phyloP scores from a whole-genome alignment of 2,797 vertebrate species.

The Hoplostethus mediterraneus region DNA sequence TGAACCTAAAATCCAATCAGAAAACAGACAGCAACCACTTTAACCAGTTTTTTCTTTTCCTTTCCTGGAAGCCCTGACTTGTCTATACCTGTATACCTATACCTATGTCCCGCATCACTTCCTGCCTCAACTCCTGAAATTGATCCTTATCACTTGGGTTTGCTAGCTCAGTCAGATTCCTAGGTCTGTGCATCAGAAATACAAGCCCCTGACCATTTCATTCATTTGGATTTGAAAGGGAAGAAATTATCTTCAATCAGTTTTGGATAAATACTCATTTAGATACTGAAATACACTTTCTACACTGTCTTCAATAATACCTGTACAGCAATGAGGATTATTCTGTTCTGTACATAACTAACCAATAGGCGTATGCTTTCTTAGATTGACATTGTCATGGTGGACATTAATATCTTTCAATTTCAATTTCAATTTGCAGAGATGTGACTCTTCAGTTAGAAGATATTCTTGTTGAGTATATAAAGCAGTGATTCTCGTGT shows the following conservation, averaged over 20 bases:
- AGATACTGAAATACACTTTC: background rate
- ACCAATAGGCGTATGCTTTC: constrained; percentile 9
- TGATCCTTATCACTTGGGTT: background rate
- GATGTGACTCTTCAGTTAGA: constrained; percentile 49
- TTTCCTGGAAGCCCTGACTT: no score
- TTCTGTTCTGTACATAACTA: constrained; percentile 29
- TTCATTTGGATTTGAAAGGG: constrained; percentile 7
- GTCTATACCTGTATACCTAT: no score
- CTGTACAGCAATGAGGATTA: constrained; percentile 35
- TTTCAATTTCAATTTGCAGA: constrained; percentile 20
- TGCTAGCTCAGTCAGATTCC: background rate
- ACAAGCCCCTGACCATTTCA: background rate
- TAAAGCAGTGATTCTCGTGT: constrained; percentile 40
- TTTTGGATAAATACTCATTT: background rate
- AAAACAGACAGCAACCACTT: no score
- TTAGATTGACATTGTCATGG: constrained; percentile 44
- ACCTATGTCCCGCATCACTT: no score
- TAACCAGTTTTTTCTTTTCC: no score
- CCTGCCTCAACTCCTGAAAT: no score
- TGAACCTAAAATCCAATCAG: no score
- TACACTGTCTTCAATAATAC: constrained; percentile 11
- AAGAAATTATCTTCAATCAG: no score
- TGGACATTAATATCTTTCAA: constrained; percentile 52
- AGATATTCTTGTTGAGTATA: constrained; percentile 4
- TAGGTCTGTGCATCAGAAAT: background rate